Base-by-base conservation (phyloP, 2,888 invertebrate species). In the Chouioia cunea region DNA sequence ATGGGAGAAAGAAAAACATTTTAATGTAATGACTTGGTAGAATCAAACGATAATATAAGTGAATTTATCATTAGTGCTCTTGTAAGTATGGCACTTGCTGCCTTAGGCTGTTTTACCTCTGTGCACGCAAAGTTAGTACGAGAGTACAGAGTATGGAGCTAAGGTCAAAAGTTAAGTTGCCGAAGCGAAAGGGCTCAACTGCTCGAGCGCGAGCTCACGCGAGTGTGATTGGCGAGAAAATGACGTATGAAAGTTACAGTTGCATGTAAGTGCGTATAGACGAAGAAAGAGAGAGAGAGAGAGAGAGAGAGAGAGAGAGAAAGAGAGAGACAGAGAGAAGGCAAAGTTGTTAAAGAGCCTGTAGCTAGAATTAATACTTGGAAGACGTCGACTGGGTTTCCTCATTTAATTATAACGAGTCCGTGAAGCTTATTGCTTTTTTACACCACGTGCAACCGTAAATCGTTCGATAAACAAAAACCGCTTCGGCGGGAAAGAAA, bases 281-380 rank as follows among this genome's bases (percentile, higher is more conserved):
- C 36, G 12, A 12, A 36, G 52, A 52, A 52, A 52, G 20, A 20
- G 52, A 8, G 27, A 8, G n/a, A 18, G 12, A 27, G 27, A 2
- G 16, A 15, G 53, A 53, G 23, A 36, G 52, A 10, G 52, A 44
- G 57, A 43, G 62, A 53, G 60, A 59, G 57, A 65, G 63, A 70
- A 60, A 36, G 69, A 73, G 77, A 80, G 78, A 80, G 79, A 64
- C 43, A 59, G 79, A 80, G 79, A 80, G 81, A 81, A 80, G 80
- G 80, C 79, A 78, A 84, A 84, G 83, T 83, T 83, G 76, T 74
- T 78, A 77, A 79, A 77, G 82, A 83, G 80, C 82, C 82, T 83
- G 83, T 80, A 79, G 79, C 78, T 77, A 77, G 81, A 83, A 84
- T 84, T 83, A 83, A 84, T 83, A 80, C 81, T 80, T 80, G 80